Conservation (phyloP, 53 echinoderm and acorn worm genomes). For the Paracentrotus lividus region DNA sequence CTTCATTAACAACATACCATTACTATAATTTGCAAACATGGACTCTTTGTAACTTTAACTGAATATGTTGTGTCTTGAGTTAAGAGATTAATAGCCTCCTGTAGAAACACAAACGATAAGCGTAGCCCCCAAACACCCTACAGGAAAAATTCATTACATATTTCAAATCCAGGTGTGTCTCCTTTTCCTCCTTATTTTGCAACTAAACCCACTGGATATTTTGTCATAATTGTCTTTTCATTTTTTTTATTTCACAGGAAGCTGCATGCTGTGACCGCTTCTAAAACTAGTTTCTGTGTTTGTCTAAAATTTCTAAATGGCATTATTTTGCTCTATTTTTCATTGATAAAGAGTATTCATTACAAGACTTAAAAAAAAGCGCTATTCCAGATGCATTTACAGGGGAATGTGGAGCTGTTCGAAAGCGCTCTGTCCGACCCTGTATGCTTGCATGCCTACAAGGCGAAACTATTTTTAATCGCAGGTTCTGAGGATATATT, state of each 20-base stretch:
- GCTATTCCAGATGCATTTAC: too few species aligned
- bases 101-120: background rate
- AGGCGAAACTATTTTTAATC: background rate
- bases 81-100: background rate
- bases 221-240: background rate
- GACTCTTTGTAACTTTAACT: background rate
- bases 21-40: background rate
- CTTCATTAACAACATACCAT: background rate
- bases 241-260: constrained; percentile 5
- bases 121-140: background rate
- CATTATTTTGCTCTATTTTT: background rate
- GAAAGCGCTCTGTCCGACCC: too few species aligned
- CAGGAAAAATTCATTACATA: constrained; percentile 25
- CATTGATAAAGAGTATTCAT: constrained; percentile 9
- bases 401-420: background rate
- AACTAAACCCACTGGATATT: background rate
- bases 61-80: too few species aligned
- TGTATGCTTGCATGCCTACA: background rate
- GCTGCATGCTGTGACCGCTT: constrained; percentile 32
- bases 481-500: background rate
- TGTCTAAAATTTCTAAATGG: constrained; percentile 15
- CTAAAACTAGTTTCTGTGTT: constrained; percentile 44
- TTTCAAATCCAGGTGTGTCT: constrained; percentile 27
- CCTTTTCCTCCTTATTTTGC: background rate
- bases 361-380: background rate